Evolutionary conservation across 2,797 vertebrate genomes (phyloP).

Genomic region (Anguilla marmorata): DNA sequence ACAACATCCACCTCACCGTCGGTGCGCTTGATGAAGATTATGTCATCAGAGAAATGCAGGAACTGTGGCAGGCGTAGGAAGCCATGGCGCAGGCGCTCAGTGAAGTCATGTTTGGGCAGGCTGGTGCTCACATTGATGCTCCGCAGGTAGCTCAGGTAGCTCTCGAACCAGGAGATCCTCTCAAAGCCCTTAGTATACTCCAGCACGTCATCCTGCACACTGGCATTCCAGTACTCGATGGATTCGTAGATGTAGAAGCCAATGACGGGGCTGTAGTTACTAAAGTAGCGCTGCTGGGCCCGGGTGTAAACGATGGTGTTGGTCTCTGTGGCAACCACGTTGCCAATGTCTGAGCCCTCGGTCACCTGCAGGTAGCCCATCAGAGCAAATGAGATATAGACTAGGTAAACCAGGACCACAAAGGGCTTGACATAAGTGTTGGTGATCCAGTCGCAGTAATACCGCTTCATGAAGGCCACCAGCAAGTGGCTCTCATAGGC

Average conservation of each 20-base stretch:
- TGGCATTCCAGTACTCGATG: slow-evolving; percentile 96
- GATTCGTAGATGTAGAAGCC: slow-evolving; percentile 99
- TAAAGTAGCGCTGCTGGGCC: slow-evolving; percentile 96
- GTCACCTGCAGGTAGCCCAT: slow-evolving; percentile 96
- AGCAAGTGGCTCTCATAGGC: slow-evolving; percentile 93
- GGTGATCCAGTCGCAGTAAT: slow-evolving; percentile 99
- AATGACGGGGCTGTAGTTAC: slow-evolving; percentile 95
- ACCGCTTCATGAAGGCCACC: slow-evolving; percentile 93
- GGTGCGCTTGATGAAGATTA: slow-evolving; percentile 92
- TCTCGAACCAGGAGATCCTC: slow-evolving; percentile 97
- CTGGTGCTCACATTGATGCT: slow-evolving; percentile 89
- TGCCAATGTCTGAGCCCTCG: slow-evolving; percentile 95
- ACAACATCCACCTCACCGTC: slow-evolving; percentile 89
- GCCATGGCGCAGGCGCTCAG: slow-evolving; percentile 83
- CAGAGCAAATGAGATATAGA: slow-evolving; percentile 99
- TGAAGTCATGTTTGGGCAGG: slow-evolving; percentile 91
- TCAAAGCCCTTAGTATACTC: slow-evolving; percentile 98
- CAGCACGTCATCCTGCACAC: slow-evolving; percentile 92
- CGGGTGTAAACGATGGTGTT: slow-evolving; percentile 90
- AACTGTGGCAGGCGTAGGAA: slow-evolving; percentile 89
- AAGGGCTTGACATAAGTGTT: slow-evolving; percentile 99
- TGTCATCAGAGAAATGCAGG: slow-evolving; percentile 94
- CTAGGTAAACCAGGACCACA: slow-evolving; percentile 97
- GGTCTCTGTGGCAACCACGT: slow-evolving; percentile 93
- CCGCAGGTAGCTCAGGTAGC: slow-evolving; percentile 91